Evolutionary conservation across 2,113 vertebrate species (phyloP).

Genomic region (Alosa alosa): DNA sequence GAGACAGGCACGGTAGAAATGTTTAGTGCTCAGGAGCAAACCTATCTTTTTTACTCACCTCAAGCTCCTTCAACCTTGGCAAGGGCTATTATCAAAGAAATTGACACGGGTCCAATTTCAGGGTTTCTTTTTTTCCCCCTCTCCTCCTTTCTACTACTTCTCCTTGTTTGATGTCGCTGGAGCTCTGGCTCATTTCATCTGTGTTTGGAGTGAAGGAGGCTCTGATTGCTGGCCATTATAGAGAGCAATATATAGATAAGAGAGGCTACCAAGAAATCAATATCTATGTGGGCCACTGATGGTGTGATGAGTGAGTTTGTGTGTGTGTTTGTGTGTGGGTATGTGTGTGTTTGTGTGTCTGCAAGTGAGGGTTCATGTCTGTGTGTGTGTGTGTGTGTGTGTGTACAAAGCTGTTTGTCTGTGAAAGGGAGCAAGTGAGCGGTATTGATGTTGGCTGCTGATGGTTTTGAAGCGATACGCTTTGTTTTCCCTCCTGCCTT

Average conservation of each 20-base stretch:
- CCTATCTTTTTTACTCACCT: slow-evolving; percentile 51
- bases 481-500: slow-evolving; percentile 8
- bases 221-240: slow-evolving; percentile 65
- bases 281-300: slow-evolving; percentile 71
- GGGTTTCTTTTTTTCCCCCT: slow-evolving; percentile 45
- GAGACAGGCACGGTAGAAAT: background rate
- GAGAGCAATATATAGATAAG: slow-evolving; percentile 73
- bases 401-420: background rate
- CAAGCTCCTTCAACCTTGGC: slow-evolving; percentile 58
- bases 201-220: slow-evolving; percentile 58
- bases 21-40: slow-evolving; percentile 28
- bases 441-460: slow-evolving; percentile 15
- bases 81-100: slow-evolving; percentile 66
- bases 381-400: slow-evolving; percentile 21
- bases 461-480: slow-evolving; percentile 23
- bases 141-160: background rate
- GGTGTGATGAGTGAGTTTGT: slow-evolving; percentile 29
- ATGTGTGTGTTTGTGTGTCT: slow-evolving; percentile 29
- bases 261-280: slow-evolving; percentile 74
- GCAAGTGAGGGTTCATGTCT: slow-evolving; percentile 8
- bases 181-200: slow-evolving; percentile 49
- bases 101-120: slow-evolving; percentile 68
- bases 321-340: slow-evolving; percentile 7
- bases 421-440: slow-evolving; percentile 16
- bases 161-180: background rate